phyloP scores from a whole-genome alignment of 2,888 invertebrate species.

The Protonemura montana region DNA sequence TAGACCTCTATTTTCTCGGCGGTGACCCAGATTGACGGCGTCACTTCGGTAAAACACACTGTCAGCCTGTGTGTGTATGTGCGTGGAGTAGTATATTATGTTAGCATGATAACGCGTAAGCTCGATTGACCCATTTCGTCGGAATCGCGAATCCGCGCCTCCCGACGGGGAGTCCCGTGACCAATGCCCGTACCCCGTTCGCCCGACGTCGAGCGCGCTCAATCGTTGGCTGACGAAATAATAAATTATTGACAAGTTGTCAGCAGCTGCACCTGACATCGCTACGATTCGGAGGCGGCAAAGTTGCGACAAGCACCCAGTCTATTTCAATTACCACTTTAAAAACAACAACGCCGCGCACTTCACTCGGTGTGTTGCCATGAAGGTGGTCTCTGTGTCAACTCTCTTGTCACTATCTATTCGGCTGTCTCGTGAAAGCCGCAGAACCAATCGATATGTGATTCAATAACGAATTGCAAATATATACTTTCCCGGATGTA shows the following conservation, averaged over 20 bases:
- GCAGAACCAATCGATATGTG: not conserved
- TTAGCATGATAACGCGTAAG: not conserved
- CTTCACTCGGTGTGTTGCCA: not conserved
- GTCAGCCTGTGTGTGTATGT: not conserved
- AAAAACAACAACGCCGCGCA: not conserved
- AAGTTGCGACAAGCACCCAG: not conserved
- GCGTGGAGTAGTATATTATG: no score
- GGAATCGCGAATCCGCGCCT: not conserved
- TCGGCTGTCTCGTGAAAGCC: not conserved
- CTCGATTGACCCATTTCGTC: not conserved
- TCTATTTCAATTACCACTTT: not conserved
- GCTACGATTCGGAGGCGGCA: not conserved
- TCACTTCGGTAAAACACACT: not conserved
- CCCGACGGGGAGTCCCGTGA: not conserved
- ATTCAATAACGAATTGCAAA: not conserved
- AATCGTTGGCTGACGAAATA: not conserved
- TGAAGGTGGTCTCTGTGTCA: no score
- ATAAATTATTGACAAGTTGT: not conserved
- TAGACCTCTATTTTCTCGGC: not conserved
- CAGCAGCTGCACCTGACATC: not conserved
- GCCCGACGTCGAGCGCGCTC: not conserved
- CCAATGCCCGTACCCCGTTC: not conserved
- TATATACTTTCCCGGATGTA: not conserved
- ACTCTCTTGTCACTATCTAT: not conserved
- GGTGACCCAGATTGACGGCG: not conserved